Evolutionary conservation across 1,140 invertebrate genomes (phyloP), one percentile per base, ranked within the genome.

Genomic region (Drosophila varians): DNA sequence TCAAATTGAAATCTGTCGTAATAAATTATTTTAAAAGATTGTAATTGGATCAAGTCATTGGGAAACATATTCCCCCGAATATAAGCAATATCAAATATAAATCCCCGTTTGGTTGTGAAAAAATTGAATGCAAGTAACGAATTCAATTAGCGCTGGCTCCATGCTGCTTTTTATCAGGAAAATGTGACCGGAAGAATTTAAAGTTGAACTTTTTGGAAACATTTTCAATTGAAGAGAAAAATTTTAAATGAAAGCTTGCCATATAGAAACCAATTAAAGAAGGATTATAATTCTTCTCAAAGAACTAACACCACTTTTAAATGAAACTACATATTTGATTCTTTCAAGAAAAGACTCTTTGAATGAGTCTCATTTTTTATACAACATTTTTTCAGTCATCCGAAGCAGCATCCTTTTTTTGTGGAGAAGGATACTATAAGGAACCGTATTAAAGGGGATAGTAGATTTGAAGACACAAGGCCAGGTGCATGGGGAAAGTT

Each of bases 401-500:
- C 28, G 26, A 28, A 28, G 26, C 26, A n/a, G n/a, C 26, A 28
- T 28, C 26, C 26, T 28, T 28, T 28, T 9, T 28, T 7, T 28
- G 9, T 28, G n/a, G n/a, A n/a, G 21, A 21, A 21, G 9, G 28
- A 31, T 9, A 11, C 28, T 11, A 31, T 3, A 31, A 11, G 28
- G 28, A 31, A 31, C 9, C 28, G 28, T 31, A 31, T 31, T 31
- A 31, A 31, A 49, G 21, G 46, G 43, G 43, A 26, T 18, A 31
- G 47, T 28, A 26, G 12, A n/a, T 9, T n/a, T 36, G 9, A 31
- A 21, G 21, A 21, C 31, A 40, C 42, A 14, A 45, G 18, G 31
- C 6, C n/a, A 16, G 26, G 9, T 28, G 19, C 18, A 38, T 16
- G 51, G 48, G 77, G 77, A 34, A 74, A 77, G 78, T 82, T 82